These are phyloP conservation scores for Mimachlamys varia DNA, from an alignment of 2,888 invertebrate genomes.

Conservation along the genomic window DNA sequence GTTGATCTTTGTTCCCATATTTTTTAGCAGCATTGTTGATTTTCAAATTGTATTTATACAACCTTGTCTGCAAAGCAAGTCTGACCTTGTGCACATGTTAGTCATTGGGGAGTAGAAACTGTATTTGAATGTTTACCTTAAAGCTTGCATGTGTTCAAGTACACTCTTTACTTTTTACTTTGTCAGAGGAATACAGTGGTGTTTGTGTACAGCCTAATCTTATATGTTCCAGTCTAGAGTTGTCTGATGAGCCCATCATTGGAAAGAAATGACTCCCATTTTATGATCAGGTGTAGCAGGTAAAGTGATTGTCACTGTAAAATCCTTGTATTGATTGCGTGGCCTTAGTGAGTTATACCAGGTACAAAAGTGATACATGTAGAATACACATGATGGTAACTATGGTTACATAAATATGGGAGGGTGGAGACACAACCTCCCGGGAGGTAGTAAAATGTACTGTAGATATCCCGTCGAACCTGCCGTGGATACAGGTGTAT, in stretches of 20 bases:
- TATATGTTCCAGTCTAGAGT: background rate
- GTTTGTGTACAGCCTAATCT: background rate
- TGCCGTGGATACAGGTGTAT: too few relatives aligned
- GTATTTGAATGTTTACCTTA: too few relatives aligned
- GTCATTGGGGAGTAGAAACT: too few relatives aligned
- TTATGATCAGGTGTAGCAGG: background rate
- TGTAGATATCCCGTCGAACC: too few relatives aligned
- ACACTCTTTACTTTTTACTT: background rate
- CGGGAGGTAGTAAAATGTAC: too few relatives aligned
- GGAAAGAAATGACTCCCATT: background rate
- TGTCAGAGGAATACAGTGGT: background rate
- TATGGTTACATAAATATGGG: background rate
- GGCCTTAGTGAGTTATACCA: background rate
- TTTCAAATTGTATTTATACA: too few relatives aligned
- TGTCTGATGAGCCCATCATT: background rate
- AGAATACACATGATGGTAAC: background rate
- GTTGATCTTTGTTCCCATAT: too few relatives aligned
- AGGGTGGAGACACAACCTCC: too few relatives aligned
- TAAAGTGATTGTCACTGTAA: background rate
- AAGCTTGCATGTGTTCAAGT: background rate
- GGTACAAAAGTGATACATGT: background rate
- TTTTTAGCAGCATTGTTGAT: too few relatives aligned
- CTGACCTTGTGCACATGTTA: too few relatives aligned
- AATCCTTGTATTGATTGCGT: background rate
- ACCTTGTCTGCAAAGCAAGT: too few relatives aligned